Base-by-base conservation (phyloP, 2,797 vertebrate species). In the Buphagus erythrorhynchus region DNA sequence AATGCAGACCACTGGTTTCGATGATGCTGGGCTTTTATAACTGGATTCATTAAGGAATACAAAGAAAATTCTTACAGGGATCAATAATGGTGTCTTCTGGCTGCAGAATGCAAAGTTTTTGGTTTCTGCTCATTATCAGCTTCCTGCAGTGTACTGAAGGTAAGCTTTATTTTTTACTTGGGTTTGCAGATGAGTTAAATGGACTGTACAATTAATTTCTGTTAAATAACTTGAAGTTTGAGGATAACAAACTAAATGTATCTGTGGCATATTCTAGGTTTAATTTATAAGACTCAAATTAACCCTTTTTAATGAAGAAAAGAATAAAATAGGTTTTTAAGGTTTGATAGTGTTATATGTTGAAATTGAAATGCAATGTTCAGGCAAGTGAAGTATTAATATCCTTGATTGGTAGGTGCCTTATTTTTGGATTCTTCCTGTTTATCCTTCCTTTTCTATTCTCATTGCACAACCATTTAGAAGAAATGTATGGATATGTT, bases 31-130 rank as follows among this genome's bases (percentile, higher is more conserved):
- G 97, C 98, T 98, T 98, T 98, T 98, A 96, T 99, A 99, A 99
- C 98, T 98, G 97, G 97, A 98, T 98, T 98, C 98, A 97, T 98
- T 96, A 98, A 98, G 98, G 98, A 98, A 98, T 98, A 98, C 98
- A 98, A 98, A 98, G 98, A 98, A 98, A 98, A 98, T 97, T 98
- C 98, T 98, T 97, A 96, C 97, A 98, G 95, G 97, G 97, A 97
- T 98, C 98, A 98, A 98, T 98, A 98, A 99, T 99, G 99, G 99
- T 99, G 98, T 98, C 98, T 98, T 98, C 98, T 98, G 98, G 98
- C 98, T 98, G 99, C 99, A 99, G 98, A 98, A 99, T 99, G 98
- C 98, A 98, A 98, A 99, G 98, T 98, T 98, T 99, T 98, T 99
- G 99, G 99, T 98, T 99, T 97, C 97, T 99, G 98, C 98, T 99